Percentiles rank a stretch among this genome's conserved stretches.
Conservation (phyloP, 1,140 invertebrate species). For the Luehdorfia chinensis region DNA sequence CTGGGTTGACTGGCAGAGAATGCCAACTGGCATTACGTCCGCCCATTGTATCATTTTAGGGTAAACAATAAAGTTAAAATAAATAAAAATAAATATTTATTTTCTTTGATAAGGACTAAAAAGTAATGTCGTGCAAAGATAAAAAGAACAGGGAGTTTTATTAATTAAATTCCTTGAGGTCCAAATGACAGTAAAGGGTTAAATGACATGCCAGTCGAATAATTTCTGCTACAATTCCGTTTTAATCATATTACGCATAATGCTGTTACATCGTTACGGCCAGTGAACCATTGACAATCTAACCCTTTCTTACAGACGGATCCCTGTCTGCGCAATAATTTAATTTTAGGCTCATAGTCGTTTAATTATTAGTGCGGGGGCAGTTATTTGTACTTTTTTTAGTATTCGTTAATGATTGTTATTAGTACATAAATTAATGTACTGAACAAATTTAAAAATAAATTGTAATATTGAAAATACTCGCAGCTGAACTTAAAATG, state of each 20-base stretch:
- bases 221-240: constrained; percentile 30
- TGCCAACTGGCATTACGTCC: no score
- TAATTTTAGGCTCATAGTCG: constrained; percentile 11
- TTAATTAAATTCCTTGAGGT: constrained; percentile 11
- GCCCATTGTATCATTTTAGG: no score
- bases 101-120: no score
- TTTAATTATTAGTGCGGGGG: constrained; percentile 6
- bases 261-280: constrained; percentile 25
- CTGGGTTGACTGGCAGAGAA: no score
- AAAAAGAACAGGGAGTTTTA: no score
- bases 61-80: no score
- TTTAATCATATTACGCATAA: constrained; percentile 38
- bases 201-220: constrained; percentile 34
- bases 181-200: constrained; percentile 26
- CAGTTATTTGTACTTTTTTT: constrained; percentile 1
- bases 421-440: not conserved
- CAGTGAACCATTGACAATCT: constrained; percentile 22
- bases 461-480: no score
- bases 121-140: no score
- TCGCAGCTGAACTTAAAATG: no score
- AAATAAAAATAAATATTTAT: no score
- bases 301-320: constrained; percentile 23
- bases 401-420: no score
- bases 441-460: no score
- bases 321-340: constrained; percentile 6